These are phyloP conservation scores for Raillietiella orientalis DNA, from an alignment of 2,888 invertebrate genomes.

Conservation along the genomic window DNA sequence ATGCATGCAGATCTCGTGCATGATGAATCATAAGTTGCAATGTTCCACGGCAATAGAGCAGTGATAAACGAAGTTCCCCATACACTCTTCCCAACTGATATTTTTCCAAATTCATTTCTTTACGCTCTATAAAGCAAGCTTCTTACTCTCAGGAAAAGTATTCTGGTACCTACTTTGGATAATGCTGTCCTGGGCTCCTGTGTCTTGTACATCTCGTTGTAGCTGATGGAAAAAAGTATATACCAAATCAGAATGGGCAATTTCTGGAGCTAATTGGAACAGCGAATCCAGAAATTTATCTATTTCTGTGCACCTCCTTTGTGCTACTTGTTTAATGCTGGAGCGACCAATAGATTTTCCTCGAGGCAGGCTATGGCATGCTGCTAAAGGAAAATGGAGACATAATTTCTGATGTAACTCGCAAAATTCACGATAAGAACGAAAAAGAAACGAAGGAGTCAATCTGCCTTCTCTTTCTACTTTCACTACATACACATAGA, in stretches of 20 bases:
- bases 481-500: conserved; percentile 60
- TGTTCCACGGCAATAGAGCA: conserved; percentile 36
- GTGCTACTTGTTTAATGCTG: conserved; percentile 78
- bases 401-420: conserved; percentile 85
- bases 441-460: conserved; percentile 59
- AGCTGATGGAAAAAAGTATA: conserved; percentile 97
- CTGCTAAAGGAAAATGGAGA: conserved; percentile 54
- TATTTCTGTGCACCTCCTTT: conserved; percentile 59
- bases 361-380: conserved; percentile 7
- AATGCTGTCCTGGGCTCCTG: conserved; percentile 17
- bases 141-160: conserved; percentile 1
- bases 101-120: no score
- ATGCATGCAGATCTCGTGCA: conserved; percentile 44
- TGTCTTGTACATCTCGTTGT: conserved; percentile 64
- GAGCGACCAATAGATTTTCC: conserved; percentile 30
- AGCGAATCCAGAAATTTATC: conserved; percentile 56
- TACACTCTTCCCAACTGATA: no score
- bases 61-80: conserved; percentile 41
- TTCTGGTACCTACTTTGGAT: not conserved
- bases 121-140: conserved; percentile 10
- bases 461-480: conserved; percentile 51
- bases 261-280: conserved; percentile 61
- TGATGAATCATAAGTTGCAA: conserved; percentile 60
- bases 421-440: conserved; percentile 84
- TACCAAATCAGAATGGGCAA: conserved; percentile 77